Percentiles rank a stretch among this genome's conserved stretches.
Conservation (phyloP, 2,113 vertebrate genomes). For the Bambusicola thoracicus region DNA sequence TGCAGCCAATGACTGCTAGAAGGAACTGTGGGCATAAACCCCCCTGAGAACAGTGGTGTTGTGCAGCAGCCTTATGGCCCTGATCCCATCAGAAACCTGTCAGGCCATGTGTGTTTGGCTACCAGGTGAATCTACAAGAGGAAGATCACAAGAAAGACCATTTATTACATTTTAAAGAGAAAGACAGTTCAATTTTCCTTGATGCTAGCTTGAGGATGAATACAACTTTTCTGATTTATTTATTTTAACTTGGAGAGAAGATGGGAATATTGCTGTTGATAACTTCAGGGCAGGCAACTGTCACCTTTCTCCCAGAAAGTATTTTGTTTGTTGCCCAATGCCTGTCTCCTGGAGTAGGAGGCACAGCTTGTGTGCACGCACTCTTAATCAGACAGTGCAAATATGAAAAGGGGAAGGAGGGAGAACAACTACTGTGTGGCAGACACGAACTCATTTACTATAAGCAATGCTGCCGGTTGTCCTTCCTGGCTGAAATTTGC, state of each 20-base stretch:
- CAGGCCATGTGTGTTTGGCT: fast-evolving
- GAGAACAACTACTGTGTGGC: neutral
- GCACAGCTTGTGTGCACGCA: neutral
- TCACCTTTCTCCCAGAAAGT: neutral
- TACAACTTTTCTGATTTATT: neutral
- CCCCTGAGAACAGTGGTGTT: neutral
- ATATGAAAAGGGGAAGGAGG: neutral
- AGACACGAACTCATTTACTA: neutral
- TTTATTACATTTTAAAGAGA: neutral
- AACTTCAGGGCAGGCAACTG: neutral
- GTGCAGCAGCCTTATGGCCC: neutral
- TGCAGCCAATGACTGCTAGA: neutral
- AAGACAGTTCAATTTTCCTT: neutral
- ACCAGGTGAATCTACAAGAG: neutral
- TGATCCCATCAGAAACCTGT: neutral
- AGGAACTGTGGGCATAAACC: neutral
- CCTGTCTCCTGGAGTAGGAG: neutral
- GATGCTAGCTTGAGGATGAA: neutral
- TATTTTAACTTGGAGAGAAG: neutral
- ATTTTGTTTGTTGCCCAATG: neutral
- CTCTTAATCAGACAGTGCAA: neutral
- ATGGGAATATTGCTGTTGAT: neutral
- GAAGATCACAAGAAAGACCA: neutral
- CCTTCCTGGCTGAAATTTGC: neutral
- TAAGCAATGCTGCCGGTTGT: neutral